These are phyloP conservation scores for Argopecten irradians DNA, from an alignment of 1,140 invertebrate genomes.

Conservation along the genomic window DNA sequence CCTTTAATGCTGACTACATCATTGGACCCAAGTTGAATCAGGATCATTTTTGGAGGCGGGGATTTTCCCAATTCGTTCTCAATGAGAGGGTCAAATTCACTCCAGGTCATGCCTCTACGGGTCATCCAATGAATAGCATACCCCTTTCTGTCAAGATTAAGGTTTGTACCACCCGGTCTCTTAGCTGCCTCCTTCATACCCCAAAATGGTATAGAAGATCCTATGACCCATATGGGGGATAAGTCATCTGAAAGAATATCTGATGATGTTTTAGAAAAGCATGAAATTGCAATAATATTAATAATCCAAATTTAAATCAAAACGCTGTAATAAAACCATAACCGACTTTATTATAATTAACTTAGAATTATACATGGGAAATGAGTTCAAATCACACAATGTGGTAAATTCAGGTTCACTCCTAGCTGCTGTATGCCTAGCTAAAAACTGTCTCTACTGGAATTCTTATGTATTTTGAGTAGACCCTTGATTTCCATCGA, in stretches of 20 bases:
- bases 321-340: no score
- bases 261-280: background rate
- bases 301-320: no score
- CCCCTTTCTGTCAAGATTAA: background rate
- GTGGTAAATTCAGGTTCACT: no score
- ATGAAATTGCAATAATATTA: background rate
- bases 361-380: no score
- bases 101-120: background rate
- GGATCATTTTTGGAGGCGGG: background rate
- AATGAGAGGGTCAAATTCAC: background rate
- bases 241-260: background rate
- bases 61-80: background rate
- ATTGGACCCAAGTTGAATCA: no score
- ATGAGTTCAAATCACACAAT: no score
- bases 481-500: constrained; percentile 38
- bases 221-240: background rate
- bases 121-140: background rate
- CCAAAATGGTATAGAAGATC: background rate
- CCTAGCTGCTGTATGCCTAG: background rate
- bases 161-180: background rate
- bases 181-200: background rate
- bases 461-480: constrained; percentile 30
- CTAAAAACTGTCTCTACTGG: background rate
- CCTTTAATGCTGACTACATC: no score
- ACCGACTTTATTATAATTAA: no score